Evolutionary conservation across 2,797 vertebrate genomes (phyloP).

Genomic region (Microcaecilia unicolor): DNA sequence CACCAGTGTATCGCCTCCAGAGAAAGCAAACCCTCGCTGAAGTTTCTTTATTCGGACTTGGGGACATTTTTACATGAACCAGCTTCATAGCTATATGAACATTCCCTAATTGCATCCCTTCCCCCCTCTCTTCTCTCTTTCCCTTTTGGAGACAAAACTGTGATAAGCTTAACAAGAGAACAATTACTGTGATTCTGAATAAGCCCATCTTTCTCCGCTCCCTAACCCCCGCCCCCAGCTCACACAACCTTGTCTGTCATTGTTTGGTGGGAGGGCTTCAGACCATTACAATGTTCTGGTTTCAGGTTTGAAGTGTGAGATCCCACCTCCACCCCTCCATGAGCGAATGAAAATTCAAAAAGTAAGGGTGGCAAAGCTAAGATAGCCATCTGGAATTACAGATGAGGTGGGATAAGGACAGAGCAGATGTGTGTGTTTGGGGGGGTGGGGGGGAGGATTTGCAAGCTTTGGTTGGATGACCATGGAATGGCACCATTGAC

Average conservation of each 20-base stretch:
- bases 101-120: conserved; percentile 4
- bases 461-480: no score
- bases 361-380: background rate
- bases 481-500: no score
- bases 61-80: conserved; percentile 6
- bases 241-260: no score
- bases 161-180: conserved; percentile 1
- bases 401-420: no score
- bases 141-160: conserved; percentile 14
- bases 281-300: no score
- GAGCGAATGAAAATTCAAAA: background rate
- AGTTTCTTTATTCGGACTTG: conserved; percentile 4
- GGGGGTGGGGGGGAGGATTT: no score
- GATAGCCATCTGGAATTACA: no score
- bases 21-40: background rate
- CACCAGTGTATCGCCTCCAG: conserved; percentile 2
- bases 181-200: background rate
- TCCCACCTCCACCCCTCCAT: background rate
- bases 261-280: no score
- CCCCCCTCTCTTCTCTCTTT: background rate
- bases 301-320: background rate
- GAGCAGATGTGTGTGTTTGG: no score
- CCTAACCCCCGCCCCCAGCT: no score
- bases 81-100: conserved; percentile 1
- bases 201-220: background rate